Conservation (phyloP, 37 sponge, comb jelly and placozoan species). For the Ephydatia muelleri region DNA sequence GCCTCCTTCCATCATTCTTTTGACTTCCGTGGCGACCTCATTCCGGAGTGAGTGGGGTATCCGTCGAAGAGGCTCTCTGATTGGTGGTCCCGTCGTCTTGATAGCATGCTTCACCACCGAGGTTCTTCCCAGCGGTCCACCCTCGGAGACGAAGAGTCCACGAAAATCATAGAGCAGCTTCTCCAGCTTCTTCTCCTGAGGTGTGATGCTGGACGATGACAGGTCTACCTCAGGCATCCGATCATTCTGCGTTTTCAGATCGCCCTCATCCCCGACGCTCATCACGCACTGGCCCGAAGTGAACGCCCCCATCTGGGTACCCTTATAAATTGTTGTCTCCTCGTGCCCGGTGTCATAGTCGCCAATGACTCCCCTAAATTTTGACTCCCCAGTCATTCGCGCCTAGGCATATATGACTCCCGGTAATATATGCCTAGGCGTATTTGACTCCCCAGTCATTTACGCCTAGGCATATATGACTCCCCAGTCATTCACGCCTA, state of each 20-base stretch:
- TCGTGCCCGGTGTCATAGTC: neutral
- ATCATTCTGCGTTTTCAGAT: neutral
- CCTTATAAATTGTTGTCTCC: neutral
- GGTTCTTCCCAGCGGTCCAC: neutral
- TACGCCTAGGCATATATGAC: no score
- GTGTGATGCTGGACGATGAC: neutral
- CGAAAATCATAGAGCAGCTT: neutral
- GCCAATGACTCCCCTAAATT: no score
- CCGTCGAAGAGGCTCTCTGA: conserved; percentile 6
- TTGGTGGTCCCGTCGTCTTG: neutral
- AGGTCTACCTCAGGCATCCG: neutral
- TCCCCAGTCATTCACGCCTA: no score
- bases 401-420: no score
- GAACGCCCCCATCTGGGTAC: neutral
- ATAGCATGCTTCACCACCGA: no score
- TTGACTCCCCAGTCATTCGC: no score
- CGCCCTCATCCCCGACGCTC: neutral
- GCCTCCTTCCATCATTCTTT: neutral
- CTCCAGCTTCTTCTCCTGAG: neutral
- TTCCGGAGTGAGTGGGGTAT: neutral
- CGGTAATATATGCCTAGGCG: no score
- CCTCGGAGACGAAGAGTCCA: neutral
- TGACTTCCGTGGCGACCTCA: neutral
- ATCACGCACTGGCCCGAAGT: neutral
- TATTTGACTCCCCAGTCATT: no score